Evolutionary conservation across 2,113 vertebrate species (phyloP).

Genomic region (Rafetus swinhoei): DNA sequence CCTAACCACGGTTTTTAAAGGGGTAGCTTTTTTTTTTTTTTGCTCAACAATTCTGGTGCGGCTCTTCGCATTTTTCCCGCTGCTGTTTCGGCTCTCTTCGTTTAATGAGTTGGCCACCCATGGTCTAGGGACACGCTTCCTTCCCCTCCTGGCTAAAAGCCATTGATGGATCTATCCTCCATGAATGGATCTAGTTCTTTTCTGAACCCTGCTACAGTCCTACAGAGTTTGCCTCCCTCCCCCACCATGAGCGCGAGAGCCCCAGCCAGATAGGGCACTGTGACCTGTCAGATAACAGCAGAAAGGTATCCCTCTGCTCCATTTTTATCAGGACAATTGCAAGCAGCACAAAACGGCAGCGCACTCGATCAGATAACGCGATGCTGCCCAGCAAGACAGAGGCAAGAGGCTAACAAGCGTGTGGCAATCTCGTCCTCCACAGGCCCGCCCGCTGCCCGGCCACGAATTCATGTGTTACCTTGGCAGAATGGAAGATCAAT

Average conservation of each 20-base stretch:
- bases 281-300: conserved; percentile 35
- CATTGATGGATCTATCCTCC: no score
- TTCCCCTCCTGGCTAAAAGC: no score
- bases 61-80: no score
- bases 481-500: rapidly evolving
- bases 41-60: no score
- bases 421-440: rapidly evolving
- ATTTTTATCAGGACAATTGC: conserved; percentile 31
- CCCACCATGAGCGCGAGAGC: no score
- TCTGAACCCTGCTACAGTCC: background rate
- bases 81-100: no score
- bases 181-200: no score
- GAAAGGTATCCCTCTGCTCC: background rate
- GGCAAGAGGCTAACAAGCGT: conserved; percentile 2
- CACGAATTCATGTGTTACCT: rapidly evolving
- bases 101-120: no score
- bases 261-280: background rate
- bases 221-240: background rate
- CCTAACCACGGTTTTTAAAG: no score
- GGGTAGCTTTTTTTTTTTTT: no score
- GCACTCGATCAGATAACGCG: background rate
- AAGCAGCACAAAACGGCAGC: rapidly evolving
- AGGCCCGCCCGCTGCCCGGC: rapidly evolving
- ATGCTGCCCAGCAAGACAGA: rapidly evolving
- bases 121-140: no score